Evolutionary conservation across 2,797 vertebrate species (phyloP), one percentile per base, ranked within the genome.

Genomic region (Falco rusticolus): DNA sequence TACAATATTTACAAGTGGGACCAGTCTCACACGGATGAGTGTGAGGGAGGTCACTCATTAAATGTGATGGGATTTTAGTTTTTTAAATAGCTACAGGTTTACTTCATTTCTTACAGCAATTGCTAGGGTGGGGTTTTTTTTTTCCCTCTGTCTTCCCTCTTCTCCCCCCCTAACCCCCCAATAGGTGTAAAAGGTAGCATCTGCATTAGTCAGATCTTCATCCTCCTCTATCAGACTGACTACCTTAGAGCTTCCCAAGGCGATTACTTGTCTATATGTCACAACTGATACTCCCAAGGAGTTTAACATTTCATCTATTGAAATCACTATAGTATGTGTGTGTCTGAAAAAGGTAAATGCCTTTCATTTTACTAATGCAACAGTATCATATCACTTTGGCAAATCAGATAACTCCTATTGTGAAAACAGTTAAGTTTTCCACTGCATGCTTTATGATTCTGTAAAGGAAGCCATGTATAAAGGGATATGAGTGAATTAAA

Each of bases 211-310:
- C 81, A 95, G 72, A 70, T 97, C 60, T 90, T 26, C 39, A 87
- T 90, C 79, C 34, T 87, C 50, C 65, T 84, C 4, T 91, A 74
- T 89, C 78, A 61, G 69, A 63, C 47, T 82, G 66, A 87, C 64
- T 89, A 47, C 74, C 69, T 95, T 94, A 93, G 79, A 94, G 26
- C 11, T 95, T 97, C 85, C 83, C 86, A 94, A 68, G 59, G 65
- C 84, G 97, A 94, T 94, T 94, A 92, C 86, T 89, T 95, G 80
- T 94, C 93, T 97, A 19, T 94, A 81, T 87, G 92, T 96, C 93
- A 94, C 60, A 94, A 90, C 72, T 93, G 37, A 97, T 95, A 90
- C 53, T 88, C 89, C 85, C 29, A 50, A 91, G 69, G 57, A 95
- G 29, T 96, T 92, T 97, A 91, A 95, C 63, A 90, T 94, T 95